Evolutionary conservation across 2,888 invertebrate genomes (phyloP), one percentile per base, ranked within the genome.

Genomic region (Dryobota labecula): DNA sequence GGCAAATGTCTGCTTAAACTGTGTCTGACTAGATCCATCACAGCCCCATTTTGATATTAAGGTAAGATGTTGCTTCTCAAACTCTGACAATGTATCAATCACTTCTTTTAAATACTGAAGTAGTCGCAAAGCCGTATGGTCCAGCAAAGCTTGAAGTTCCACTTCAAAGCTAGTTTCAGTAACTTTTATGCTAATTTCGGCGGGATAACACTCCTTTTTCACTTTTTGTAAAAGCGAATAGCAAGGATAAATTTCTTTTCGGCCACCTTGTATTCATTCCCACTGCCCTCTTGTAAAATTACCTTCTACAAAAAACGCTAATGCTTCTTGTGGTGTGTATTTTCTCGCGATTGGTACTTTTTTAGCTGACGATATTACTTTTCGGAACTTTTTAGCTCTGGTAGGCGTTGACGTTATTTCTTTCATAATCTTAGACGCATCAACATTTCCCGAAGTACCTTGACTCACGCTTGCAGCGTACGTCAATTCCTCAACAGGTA

Each of bases 291-390:
- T 45, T n/a, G 47, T 45, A 47, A 63, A 54, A 38, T 27, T 24
- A 20, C 54, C 61, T 62, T 54, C 54, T 62, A 49, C 51, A 69
- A 62, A 69, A 36, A 69, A 38, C 47, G 45, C 30, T n/a, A 61
- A 30, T 30, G 60, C 43, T 30, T 60, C 60, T 60, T 43, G 43
- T 20, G 60, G 43, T 30, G 60, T 60, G 30, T 60, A 30, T 43
- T 60, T 60, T 30, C 27, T 43, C 27, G 20, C 27, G 20, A 60
- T 20, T 27, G 43, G 18, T 58, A 20, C 43, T 30, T 60, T 60
- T 60, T 27, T 43, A 60, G 58, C 41, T 18, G 43, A 43, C 15
- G 6, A 15, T 43, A 41, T 41, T 15, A 13, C 38, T 38, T 41
- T 58, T 18, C 57, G 24, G 18, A 41, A 41, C 11, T 41, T 38